Percentiles rank a stretch among this genome's conserved stretches.
These are phyloP conservation scores for Hystrix cristata DNA, from an alignment of 2,113 vertebrate genomes.

Conservation along the genomic window DNA sequence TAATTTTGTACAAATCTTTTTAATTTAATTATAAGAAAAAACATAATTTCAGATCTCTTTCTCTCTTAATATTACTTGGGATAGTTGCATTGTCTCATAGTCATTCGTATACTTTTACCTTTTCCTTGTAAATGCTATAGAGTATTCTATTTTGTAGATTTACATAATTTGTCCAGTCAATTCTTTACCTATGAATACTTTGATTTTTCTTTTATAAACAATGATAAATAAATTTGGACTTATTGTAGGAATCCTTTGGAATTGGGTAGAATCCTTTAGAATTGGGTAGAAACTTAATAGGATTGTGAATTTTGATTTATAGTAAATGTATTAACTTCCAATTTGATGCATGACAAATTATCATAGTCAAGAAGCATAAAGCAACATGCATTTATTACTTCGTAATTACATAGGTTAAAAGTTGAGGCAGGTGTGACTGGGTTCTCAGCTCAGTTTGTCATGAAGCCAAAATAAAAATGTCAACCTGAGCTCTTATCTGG, in stretches of 20 bases:
- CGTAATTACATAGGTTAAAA: background rate
- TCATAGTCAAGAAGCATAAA: background rate
- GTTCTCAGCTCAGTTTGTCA: background rate
- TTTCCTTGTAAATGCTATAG: background rate
- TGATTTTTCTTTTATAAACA: background rate
- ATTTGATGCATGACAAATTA: background rate
- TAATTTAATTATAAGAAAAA: conserved; percentile 1
- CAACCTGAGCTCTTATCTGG: background rate
- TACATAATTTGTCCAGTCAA: background rate
- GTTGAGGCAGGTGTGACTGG: background rate
- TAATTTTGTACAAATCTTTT: background rate
- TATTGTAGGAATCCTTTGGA: background rate
- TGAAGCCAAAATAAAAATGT: background rate
- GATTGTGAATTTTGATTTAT: background rate
- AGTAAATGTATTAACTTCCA: background rate
- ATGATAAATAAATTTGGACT: background rate
- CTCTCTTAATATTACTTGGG: background rate
- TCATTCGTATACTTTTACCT: background rate
- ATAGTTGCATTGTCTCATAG: background rate
- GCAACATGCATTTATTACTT: background rate
- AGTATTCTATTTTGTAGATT: background rate
- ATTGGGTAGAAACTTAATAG: background rate
- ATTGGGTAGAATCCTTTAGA: too few species aligned
- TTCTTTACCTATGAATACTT: background rate
- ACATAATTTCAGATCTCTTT: background rate